Percentiles rank a stretch among this genome's conserved stretches.
Conservation (phyloP, 2,113 vertebrate genomes). For the Daubentonia madagascariensis region DNA sequence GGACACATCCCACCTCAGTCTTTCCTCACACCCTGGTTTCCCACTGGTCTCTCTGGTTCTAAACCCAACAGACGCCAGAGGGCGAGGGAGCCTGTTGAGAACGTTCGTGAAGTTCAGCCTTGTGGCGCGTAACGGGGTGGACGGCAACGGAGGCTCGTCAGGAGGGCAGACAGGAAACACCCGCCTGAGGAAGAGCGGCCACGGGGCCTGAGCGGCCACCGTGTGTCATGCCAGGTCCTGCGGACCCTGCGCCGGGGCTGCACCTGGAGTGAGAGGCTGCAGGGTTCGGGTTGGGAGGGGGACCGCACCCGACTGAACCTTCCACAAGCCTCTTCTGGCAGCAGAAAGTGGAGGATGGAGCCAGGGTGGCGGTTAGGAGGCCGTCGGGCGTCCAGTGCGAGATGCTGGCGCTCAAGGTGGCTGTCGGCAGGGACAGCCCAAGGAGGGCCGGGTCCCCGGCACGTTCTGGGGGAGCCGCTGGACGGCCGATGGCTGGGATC, state of each 20-base stretch:
- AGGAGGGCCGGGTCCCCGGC: neutral
- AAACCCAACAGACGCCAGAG: neutral
- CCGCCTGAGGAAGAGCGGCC: accelerated
- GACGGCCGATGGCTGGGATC: no score
- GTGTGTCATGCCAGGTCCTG: accelerated
- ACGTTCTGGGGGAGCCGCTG: accelerated
- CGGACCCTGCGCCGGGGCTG: accelerated
- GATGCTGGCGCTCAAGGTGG: no score
- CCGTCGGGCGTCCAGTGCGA: accelerated
- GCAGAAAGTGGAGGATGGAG: neutral
- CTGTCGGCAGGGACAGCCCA: neutral
- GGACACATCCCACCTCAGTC: accelerated
- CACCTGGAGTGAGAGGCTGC: accelerated
- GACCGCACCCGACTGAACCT: accelerated
- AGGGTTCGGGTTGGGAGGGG: neutral
- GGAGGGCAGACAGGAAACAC: accelerated
- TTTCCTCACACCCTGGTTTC: accelerated
- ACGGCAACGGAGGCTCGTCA: neutral
- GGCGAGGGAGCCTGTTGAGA: neutral
- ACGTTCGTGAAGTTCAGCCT: no score
- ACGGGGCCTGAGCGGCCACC: no score
- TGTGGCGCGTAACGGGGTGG: accelerated
- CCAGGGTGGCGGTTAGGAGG: no score
- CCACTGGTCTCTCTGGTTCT: no score
- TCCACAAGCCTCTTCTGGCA: neutral